Conservation (phyloP, 2,888 invertebrate genomes). For the Timema podura region DNA sequence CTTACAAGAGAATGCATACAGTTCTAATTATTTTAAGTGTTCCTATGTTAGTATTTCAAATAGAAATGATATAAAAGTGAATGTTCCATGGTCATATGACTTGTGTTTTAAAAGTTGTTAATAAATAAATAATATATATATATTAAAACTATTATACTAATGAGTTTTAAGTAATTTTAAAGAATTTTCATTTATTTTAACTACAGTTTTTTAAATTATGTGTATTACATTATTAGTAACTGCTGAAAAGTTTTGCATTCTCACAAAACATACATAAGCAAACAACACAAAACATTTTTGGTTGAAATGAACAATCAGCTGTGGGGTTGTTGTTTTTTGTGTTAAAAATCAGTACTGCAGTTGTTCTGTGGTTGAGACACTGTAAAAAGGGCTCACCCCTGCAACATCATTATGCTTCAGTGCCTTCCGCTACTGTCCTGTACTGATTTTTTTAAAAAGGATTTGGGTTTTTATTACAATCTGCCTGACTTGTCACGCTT, state of each 20-base stretch:
- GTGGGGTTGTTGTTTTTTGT: too few species aligned
- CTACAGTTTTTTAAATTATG: slow-evolving; percentile 23
- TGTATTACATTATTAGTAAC: slow-evolving; percentile 21
- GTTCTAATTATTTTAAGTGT: slow-evolving; percentile 30
- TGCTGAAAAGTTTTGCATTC: slow-evolving; percentile 25
- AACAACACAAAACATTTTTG: slow-evolving; percentile 10
- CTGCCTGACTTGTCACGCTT: slow-evolving; percentile 41
- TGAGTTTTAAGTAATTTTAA: slow-evolving; percentile 20
- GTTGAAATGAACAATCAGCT: too few species aligned
- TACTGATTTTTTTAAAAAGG: slow-evolving; percentile 31
- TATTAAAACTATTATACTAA: slow-evolving; percentile 18
- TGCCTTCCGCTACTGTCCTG: slow-evolving; percentile 35
- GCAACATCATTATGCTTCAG: slow-evolving; percentile 30
- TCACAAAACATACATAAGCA: slow-evolving; percentile 17
- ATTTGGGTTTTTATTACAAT: slow-evolving; percentile 34
- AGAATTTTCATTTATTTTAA: slow-evolving; percentile 19
- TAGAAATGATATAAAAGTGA: slow-evolving; percentile 24
- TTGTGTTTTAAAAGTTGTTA: slow-evolving; percentile 22
- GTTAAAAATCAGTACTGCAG: too few species aligned
- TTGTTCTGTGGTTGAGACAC: too few species aligned
- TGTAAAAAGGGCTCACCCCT: not conserved
- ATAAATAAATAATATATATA: too few species aligned
- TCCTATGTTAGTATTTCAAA: slow-evolving; percentile 30
- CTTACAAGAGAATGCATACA: slow-evolving; percentile 27
- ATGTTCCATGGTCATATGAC: slow-evolving; percentile 30